phyloP scores from a whole-genome alignment of 2,797 vertebrate species.

The Leptoclinus maculatus region DNA sequence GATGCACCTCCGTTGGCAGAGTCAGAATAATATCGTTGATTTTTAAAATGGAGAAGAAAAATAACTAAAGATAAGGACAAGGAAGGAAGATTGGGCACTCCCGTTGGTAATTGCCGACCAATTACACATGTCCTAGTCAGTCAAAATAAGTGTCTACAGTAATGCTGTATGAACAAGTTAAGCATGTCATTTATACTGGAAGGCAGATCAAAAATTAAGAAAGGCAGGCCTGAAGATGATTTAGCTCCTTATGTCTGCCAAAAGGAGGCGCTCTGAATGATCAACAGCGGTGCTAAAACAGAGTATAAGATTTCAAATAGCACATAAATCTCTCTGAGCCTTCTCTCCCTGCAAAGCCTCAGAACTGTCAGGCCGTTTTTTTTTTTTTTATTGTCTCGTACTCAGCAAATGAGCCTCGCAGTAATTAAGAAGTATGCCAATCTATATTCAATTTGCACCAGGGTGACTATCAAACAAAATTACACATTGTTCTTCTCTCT shows the following conservation, averaged over 20 bases:
- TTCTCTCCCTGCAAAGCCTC: conserved; percentile 31
- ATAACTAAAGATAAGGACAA: not conserved
- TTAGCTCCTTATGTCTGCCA: conserved; percentile 26
- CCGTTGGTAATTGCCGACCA: conserved; percentile 61
- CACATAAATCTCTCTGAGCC: conserved; percentile 55
- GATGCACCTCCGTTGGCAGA: not conserved
- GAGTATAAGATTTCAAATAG: conserved; percentile 45
- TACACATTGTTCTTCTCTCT: conserved; percentile 66
- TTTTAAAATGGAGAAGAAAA: conserved; percentile 15
- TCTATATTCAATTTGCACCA: conserved; percentile 75
- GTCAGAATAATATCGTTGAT: not conserved
- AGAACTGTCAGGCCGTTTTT: conserved; percentile 52
- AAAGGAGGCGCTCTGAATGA: conserved; percentile 37
- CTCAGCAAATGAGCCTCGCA: conserved; percentile 70
- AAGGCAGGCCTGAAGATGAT: conserved; percentile 11
- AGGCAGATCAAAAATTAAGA: conserved; percentile 32
- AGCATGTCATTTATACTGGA: conserved; percentile 5
- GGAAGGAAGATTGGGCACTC: not conserved
- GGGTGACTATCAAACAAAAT: conserved; percentile 71
- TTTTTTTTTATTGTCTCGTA: conserved; percentile 65
- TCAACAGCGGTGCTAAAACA: conserved; percentile 36
- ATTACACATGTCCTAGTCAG: conserved; percentile 88
- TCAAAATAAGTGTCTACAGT: conserved; percentile 79
- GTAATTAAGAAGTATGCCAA: conserved; percentile 74
- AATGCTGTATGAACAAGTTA: conserved; percentile 14